These are phyloP conservation scores for Philaethria dido DNA, from an alignment of 2,888 invertebrate species.

Conservation along the genomic window DNA sequence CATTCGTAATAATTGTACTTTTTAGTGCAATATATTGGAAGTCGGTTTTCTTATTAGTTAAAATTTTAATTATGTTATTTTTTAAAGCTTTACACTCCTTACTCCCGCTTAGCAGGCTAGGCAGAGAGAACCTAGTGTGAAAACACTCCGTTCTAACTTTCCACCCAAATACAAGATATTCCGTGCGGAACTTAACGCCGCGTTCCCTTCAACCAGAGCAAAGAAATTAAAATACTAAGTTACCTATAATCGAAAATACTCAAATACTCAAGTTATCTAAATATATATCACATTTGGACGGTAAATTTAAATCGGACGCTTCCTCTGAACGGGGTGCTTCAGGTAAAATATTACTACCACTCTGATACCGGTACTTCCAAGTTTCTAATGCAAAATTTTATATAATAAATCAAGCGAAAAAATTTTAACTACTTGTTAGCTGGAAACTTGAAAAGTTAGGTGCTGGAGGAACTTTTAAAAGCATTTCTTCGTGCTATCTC, in stretches of 20 bases:
- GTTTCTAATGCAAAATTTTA: slow-evolving; percentile 29
- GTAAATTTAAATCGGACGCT: slow-evolving; percentile 61
- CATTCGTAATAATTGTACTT: no score
- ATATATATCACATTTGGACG: slow-evolving; percentile 56
- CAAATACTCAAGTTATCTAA: neutral
- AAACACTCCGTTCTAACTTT: no score
- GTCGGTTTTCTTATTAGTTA: no score
- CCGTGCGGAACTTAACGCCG: no score
- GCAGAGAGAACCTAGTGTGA: no score
- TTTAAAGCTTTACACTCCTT: no score
- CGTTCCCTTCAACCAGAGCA: no score
- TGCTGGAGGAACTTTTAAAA: neutral
- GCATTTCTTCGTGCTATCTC: neutral
- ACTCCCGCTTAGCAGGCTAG: no score
- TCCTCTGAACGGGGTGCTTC: slow-evolving; percentile 57
- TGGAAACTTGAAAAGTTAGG: neutral
- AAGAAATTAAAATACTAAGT: no score
- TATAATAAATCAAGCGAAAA: slow-evolving; percentile 23
- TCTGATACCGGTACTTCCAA: slow-evolving; percentile 24
- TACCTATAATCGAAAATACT: neutral
- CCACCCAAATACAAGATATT: no score
- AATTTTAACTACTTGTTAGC: slow-evolving; percentile 17
- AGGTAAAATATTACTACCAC: slow-evolving; percentile 58
- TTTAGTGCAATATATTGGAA: no score
- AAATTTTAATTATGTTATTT: no score